phyloP scores from a whole-genome alignment of 2,888 invertebrate genomes.

The Tricholauxania praeusta region DNA sequence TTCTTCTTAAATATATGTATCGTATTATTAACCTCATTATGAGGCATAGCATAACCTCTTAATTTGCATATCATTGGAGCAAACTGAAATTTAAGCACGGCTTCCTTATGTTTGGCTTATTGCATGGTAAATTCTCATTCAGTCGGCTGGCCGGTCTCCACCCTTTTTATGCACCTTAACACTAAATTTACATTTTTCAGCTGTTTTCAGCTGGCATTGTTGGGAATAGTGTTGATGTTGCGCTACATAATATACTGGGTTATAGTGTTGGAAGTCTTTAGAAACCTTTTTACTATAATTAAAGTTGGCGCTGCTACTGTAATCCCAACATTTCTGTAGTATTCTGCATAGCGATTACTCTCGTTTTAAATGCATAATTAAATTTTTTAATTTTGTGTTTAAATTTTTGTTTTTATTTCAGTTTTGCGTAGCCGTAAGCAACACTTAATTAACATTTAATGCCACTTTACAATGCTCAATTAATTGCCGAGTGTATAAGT shows the following conservation, averaged over 20 bases:
- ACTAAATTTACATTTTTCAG: slow-evolving; percentile 48
- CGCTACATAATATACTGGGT: too few relatives aligned
- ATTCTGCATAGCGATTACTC: neutral
- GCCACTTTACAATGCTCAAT: slow-evolving; percentile 19
- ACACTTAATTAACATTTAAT: slow-evolving; percentile 23
- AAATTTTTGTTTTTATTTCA: neutral
- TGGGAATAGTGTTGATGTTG: slow-evolving; percentile 9
- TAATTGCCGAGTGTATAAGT: slow-evolving; percentile 32
- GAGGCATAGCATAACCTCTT: slow-evolving; percentile 17
- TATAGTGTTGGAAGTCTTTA: neutral
- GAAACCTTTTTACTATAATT: slow-evolving; percentile 14
- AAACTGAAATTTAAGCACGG: slow-evolving; percentile 1
- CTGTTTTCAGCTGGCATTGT: slow-evolving; percentile 35
- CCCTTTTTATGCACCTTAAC: slow-evolving; percentile 56
- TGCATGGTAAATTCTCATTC: neutral
- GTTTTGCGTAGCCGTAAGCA: neutral
- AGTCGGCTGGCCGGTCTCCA: slow-evolving; percentile 41
- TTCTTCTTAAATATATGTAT: neutral
- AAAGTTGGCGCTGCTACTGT: slow-evolving; percentile 9
- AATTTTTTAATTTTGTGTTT: neutral
- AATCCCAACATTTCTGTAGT: neutral
- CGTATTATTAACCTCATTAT: slow-evolving; percentile 25
- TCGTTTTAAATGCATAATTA: slow-evolving; percentile 28
- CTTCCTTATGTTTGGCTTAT: neutral
- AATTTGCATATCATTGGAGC: slow-evolving; percentile 13